A percentile compares a stretch with the other conserved stretches of the same genome.
phyloP scores from a whole-genome alignment of 2,113 vertebrate species.

The Meriones unguiculatus region DNA sequence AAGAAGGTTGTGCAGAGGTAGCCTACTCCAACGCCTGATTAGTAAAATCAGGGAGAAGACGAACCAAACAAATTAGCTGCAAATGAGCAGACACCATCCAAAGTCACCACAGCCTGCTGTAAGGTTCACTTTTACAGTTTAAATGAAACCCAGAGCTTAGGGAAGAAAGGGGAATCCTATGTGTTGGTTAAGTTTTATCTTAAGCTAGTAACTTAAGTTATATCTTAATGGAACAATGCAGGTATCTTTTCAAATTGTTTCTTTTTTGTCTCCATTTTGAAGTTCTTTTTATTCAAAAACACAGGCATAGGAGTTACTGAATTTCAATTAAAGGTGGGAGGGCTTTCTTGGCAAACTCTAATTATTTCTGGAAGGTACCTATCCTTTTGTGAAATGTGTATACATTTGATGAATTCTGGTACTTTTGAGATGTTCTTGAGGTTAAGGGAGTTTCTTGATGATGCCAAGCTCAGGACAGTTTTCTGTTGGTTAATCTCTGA shows the following conservation, averaged over 20 bases:
- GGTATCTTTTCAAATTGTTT: slow-evolving; percentile 48
- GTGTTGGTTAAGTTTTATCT: neutral
- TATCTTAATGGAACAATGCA: neutral
- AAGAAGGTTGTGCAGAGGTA: neutral
- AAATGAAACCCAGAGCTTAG: neutral
- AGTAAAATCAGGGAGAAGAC: neutral
- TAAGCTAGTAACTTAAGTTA: neutral
- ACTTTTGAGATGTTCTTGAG: neutral
- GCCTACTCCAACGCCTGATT: neutral
- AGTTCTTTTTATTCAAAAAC: slow-evolving; percentile 39
- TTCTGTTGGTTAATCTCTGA: slow-evolving; percentile 48
- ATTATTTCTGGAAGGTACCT: slow-evolving; percentile 51
- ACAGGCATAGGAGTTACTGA: slow-evolving; percentile 29
- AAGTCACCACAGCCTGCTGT: neutral
- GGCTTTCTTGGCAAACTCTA: slow-evolving; percentile 48
- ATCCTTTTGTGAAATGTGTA: neutral
- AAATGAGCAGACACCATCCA: neutral
- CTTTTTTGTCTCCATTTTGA: slow-evolving; percentile 28
- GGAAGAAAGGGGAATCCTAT: neutral
- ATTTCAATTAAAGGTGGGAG: slow-evolving; percentile 68
- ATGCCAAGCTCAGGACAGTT: slow-evolving; percentile 20
- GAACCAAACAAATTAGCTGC: neutral
- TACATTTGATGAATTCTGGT: slow-evolving; percentile 3
- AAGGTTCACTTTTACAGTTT: neutral
- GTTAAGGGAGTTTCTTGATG: neutral